These are phyloP conservation scores for Tupiocoris notatus DNA, from an alignment of 2,888 invertebrate species.

Conservation along the genomic window DNA sequence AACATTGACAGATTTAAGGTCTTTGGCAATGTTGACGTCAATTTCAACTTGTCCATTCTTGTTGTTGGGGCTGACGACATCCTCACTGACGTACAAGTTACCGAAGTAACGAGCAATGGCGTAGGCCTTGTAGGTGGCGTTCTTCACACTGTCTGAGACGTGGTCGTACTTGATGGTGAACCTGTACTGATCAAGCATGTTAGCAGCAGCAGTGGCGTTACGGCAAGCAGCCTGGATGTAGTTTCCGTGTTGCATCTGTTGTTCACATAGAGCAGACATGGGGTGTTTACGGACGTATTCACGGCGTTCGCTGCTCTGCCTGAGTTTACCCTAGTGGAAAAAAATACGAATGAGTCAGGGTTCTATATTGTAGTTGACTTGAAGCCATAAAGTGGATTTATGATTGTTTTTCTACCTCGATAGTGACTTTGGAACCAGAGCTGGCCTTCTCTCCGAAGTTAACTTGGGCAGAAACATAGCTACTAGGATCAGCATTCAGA, in stretches of 20 bases:
- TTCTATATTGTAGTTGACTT: too few relatives aligned
- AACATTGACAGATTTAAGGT: slow-evolving; percentile 57
- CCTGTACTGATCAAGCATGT: slow-evolving; percentile 59
- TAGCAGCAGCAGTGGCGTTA: slow-evolving; percentile 59
- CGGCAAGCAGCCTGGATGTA: slow-evolving; percentile 61
- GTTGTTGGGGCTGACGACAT: slow-evolving; percentile 54
- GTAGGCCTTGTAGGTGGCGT: slow-evolving; percentile 57
- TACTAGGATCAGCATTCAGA: slow-evolving; percentile 37
- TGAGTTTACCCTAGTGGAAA: slow-evolving; percentile 56
- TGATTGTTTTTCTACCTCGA: slow-evolving; percentile 51
- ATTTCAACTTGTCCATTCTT: slow-evolving; percentile 57
- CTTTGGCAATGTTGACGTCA: slow-evolving; percentile 56
- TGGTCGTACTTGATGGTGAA: slow-evolving; percentile 59
- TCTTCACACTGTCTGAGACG: slow-evolving; percentile 54
- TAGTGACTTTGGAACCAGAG: slow-evolving; percentile 52
- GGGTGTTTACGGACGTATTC: slow-evolving; percentile 57
- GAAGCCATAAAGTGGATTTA: too few relatives aligned
- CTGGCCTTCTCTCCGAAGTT: slow-evolving; percentile 38
- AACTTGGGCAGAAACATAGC: slow-evolving; percentile 40
- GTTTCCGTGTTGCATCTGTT: slow-evolving; percentile 60
- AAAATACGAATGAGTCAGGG: too few relatives aligned
- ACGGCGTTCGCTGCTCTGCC: slow-evolving; percentile 58
- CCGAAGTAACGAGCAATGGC: slow-evolving; percentile 56
- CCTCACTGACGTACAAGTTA: slow-evolving; percentile 59
- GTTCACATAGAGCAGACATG: slow-evolving; percentile 57